A percentile compares a stretch with the other conserved stretches of the same genome.
Conservation (phyloP, 2,113 vertebrate genomes). For the Ochotona curzoniae region DNA sequence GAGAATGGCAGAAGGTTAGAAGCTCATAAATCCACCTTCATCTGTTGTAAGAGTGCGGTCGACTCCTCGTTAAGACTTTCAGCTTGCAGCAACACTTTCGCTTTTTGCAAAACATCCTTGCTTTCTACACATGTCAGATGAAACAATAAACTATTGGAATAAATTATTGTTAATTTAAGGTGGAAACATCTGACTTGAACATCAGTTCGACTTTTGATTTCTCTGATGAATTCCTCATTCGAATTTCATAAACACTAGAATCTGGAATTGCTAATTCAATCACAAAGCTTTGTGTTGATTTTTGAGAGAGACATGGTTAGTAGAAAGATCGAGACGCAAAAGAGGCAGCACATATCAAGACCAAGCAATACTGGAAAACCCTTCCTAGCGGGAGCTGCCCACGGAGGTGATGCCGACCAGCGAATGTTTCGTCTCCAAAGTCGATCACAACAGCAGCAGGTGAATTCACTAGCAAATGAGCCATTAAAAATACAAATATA, state of each 20-base stretch:
- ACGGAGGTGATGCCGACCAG: neutral
- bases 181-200: slow-evolving; percentile 52
- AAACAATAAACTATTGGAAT: slow-evolving; percentile 43
- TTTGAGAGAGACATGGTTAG: neutral
- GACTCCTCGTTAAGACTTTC: neutral
- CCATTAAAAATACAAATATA: neutral
- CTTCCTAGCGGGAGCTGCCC: neutral
- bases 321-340: neutral
- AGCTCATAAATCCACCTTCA: neutral
- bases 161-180: slow-evolving; percentile 61
- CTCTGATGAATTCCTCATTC: slow-evolving; percentile 41
- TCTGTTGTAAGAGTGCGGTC: neutral
- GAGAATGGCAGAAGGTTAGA: neutral
- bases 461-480: neutral
- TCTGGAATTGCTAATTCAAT: slow-evolving; percentile 41
- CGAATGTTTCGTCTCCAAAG: neutral
- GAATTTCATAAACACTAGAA: slow-evolving; percentile 59
- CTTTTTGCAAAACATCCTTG: slow-evolving; percentile 9
- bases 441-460: neutral
- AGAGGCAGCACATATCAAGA: neutral
- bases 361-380: neutral
- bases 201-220: slow-evolving; percentile 52
- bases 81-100: neutral
- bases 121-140: neutral
- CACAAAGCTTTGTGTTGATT: slow-evolving; percentile 23